A percentile compares a stretch with the other conserved stretches of the same genome.
Conservation (phyloP, 2,888 invertebrate species). For the Pheosia gnoma region DNA sequence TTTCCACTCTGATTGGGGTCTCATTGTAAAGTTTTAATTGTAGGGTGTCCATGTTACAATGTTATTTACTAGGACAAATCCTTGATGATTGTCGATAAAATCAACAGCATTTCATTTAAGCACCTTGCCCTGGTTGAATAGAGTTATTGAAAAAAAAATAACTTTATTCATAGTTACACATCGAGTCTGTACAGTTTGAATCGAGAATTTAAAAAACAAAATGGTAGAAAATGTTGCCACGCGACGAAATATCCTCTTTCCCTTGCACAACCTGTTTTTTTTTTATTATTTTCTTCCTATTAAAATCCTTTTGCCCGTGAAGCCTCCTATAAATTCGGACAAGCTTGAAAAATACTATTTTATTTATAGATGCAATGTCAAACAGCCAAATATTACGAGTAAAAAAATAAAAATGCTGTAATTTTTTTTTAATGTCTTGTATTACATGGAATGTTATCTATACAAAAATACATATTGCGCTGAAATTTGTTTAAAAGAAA, state of each 20-base stretch:
- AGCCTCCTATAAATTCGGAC: constrained; percentile 13
- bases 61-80: not conserved
- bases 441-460: no score
- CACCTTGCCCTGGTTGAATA: constrained; percentile 54
- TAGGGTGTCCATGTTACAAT: constrained; percentile 10
- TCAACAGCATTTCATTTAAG: constrained; percentile 73
- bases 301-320: constrained; percentile 29
- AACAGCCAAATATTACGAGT: not conserved
- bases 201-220: constrained; percentile 52
- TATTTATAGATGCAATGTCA: not conserved
- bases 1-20: constrained; percentile 17
- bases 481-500: not conserved
- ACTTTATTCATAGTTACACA: constrained; percentile 46
- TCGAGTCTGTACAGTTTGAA: constrained; percentile 82
- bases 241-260: constrained; percentile 41
- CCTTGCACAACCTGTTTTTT: constrained; percentile 63
- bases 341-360: not conserved
- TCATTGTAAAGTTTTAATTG: constrained; percentile 27
- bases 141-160: constrained; percentile 28
- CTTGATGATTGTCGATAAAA: constrained; percentile 12
- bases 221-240: constrained; percentile 72
- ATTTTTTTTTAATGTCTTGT: not conserved
- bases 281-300: constrained; percentile 42
- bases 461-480: no score
- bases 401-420: not conserved